Percentiles rank a stretch among this genome's conserved stretches.
Evolutionary conservation across 2,797 vertebrate genomes (phyloP).

Genomic region (Thamnophis elegans): DNA sequence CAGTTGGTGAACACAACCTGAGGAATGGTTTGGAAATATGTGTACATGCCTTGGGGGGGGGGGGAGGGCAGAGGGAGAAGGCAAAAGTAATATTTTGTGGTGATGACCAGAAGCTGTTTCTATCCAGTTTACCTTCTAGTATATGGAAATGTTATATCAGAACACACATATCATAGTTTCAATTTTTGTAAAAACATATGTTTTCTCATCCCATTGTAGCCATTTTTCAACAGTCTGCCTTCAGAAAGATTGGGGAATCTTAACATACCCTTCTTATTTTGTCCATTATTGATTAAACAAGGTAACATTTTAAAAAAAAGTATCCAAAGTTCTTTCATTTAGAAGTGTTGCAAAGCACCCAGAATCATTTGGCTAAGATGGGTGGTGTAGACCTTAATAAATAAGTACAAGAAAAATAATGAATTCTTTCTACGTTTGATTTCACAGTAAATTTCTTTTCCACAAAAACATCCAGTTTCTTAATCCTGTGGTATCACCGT

Average conservation of each 20-base stretch:
- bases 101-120: not conserved
- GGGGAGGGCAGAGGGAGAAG: not conserved
- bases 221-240: not conserved
- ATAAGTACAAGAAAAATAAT: not conserved
- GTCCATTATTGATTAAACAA: not conserved
- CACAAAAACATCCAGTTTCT: not conserved
- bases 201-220: not conserved
- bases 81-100: not conserved
- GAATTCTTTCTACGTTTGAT: not conserved
- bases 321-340: not conserved
- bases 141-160: not conserved
- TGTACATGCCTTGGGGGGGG: not conserved
- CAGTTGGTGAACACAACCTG: not conserved
- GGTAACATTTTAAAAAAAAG: not conserved
- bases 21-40: not conserved
- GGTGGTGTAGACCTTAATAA: not conserved
- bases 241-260: not conserved
- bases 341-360: not conserved
- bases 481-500: not conserved
- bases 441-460: not conserved
- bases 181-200: not conserved
- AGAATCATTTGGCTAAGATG: not conserved
- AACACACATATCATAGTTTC: not conserved
- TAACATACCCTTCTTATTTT: not conserved
- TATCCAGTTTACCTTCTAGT: not conserved